Evolutionary conservation across 2,888 invertebrate species (phyloP), one percentile per base, ranked within the genome.

Genomic region (Creontiades dilutus): DNA sequence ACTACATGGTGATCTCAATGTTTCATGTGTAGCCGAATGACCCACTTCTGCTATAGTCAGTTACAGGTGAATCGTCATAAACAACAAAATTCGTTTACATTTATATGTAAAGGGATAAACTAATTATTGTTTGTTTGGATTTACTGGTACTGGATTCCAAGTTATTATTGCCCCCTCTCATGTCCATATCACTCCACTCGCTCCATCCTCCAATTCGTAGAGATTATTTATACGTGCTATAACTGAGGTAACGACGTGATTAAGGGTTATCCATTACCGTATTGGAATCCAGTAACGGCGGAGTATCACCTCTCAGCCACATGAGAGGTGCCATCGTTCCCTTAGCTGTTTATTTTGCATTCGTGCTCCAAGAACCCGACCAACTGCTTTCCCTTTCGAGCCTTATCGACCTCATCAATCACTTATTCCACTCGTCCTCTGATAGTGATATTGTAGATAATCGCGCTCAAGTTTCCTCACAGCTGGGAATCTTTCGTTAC

Each of bases 401-500:
- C n/a, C 81, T 81, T 81, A 81, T 81, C 81, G 81, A 23, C 47
- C 48, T 48, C 81, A 81, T 81, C 81, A 81, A 81, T 81, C 81
- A 81, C 81, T 23, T 47, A 81, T 46, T 81, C 81, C n/a, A 61
- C 61, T 61, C 19, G 61, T 14, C 3, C 61, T 19, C 61, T 61
- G 61, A 61, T 61, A 61, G 5, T 52, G 52, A 52, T 61, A 61
- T 61, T 16, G 0, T n/a, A 11, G 61, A 19, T 61, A 61, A 37
- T 61, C 61, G 16, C 52, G 13, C 19, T 61, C 61, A 61, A n/a
- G 61, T 61, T 19, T 16, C 19, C 61, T n/a, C 3, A 14, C 61
- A 2, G 2, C 19, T n/a, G 1, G n/a, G n/a, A 61, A 16, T 61
- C 61, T 14, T 19, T 61, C 16, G 61, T 61, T 61, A 52, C 52